These are phyloP conservation scores for Pogonocichla stellata DNA, from an alignment of 2,113 vertebrate genomes.

Conservation along the genomic window DNA sequence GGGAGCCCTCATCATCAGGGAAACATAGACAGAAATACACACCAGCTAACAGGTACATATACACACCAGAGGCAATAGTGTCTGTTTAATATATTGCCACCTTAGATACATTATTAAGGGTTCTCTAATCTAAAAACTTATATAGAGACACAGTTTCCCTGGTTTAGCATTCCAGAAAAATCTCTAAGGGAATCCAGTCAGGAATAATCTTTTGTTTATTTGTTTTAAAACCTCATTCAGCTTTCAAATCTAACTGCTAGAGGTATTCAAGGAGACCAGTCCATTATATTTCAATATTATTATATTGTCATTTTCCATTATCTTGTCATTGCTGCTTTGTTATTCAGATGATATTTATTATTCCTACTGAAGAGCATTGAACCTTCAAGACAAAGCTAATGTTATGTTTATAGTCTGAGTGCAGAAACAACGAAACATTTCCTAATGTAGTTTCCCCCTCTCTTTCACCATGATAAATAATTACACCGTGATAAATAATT, in stretches of 20 bases:
- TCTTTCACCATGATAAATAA: neutral
- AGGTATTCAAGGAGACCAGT: neutral
- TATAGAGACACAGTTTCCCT: neutral
- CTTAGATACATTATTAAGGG: neutral
- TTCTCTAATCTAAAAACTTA: neutral
- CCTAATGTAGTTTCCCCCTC: neutral
- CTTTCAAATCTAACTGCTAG: neutral
- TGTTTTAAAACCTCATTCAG: neutral
- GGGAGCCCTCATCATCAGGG: neutral
- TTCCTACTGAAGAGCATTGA: neutral
- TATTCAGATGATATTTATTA: conserved; percentile 8
- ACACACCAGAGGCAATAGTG: neutral
- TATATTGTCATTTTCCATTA: neutral
- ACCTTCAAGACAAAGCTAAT: neutral
- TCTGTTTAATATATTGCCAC: neutral
- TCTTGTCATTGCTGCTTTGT: neutral
- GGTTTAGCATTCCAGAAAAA: neutral
- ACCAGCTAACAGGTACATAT: neutral
- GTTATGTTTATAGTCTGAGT: neutral
- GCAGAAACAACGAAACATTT: neutral
- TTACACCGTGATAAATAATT: neutral
- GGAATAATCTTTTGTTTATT: neutral
- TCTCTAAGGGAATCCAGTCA: neutral
- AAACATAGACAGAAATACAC: neutral
- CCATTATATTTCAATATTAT: neutral